Percentiles rank a stretch among this genome's conserved stretches.
Evolutionary conservation across 2,113 vertebrate genomes (phyloP).

Genomic region (Puma concolor): DNA sequence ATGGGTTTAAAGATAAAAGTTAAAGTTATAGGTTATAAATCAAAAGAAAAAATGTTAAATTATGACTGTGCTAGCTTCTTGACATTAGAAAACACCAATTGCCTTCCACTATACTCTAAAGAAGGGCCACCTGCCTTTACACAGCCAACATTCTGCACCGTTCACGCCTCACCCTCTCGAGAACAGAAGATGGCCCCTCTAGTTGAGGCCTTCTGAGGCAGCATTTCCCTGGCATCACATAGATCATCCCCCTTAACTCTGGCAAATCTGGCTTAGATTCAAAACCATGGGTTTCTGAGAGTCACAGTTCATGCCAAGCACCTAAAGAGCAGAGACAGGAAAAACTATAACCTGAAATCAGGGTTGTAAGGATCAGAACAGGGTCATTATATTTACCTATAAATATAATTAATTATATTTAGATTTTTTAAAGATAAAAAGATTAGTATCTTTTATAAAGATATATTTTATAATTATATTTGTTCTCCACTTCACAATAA

Average conservation of each 20-base stretch:
- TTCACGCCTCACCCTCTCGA: background rate
- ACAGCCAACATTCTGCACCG: background rate
- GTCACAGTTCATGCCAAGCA: background rate
- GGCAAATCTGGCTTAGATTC: background rate
- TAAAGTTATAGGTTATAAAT: background rate
- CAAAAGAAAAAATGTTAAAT: constrained; percentile 9
- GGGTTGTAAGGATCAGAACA: background rate
- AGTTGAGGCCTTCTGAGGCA: background rate
- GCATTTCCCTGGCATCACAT: background rate
- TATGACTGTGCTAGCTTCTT: background rate
- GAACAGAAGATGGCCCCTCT: background rate
- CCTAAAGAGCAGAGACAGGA: background rate
- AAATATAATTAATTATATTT: background rate
- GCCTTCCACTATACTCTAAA: background rate
- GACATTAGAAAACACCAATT: background rate
- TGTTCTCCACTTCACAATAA: background rate
- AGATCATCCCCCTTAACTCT: background rate
- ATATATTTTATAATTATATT: background rate
- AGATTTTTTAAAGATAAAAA: background rate
- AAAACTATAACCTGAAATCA: background rate
- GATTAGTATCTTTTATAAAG: background rate
- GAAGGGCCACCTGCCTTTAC: background rate
- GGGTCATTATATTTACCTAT: background rate
- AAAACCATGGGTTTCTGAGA: background rate
- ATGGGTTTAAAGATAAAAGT: constrained; percentile 38